Percentiles rank a stretch among this genome's conserved stretches.
Evolutionary conservation across 1,140 invertebrate genomes (phyloP).

Genomic region (Drosophila mauritiana): DNA sequence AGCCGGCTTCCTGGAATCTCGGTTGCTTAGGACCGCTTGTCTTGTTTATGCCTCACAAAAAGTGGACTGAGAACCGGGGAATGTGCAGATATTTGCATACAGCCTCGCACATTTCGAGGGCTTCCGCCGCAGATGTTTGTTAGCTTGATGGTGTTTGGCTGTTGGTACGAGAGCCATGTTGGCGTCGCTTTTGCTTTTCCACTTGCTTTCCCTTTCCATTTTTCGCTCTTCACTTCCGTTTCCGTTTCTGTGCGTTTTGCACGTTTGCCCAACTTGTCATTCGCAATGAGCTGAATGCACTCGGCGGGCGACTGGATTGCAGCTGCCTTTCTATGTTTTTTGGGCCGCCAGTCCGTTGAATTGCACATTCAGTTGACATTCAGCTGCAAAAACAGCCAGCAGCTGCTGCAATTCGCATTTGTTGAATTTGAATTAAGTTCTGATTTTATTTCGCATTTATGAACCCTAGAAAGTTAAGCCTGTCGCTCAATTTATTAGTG

Average conservation of each 20-base stretch:
- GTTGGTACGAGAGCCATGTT: constrained; percentile 67
- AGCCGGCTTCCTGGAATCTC: constrained; percentile 49
- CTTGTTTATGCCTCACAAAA: constrained; percentile 44
- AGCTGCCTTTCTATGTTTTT: constrained; percentile 13
- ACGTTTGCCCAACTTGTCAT: constrained; percentile 75
- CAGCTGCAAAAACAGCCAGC: constrained; percentile 18
- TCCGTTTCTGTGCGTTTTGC: constrained; percentile 68
- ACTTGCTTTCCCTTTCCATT: background rate
- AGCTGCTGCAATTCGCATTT: constrained; percentile 47
- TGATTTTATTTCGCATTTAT: background rate
- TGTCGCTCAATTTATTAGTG: background rate
- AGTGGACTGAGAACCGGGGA: constrained; percentile 3
- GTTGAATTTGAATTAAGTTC: constrained; percentile 26
- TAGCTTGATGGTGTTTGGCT: constrained; percentile 52
- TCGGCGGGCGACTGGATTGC: constrained; percentile 9
- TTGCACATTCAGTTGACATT: constrained; percentile 57
- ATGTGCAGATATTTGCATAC: constrained; percentile 65
- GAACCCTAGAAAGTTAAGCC: background rate
- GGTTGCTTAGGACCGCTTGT: constrained; percentile 39
- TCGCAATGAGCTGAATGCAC: constrained; percentile 51
- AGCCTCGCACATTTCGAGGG: constrained; percentile 30
- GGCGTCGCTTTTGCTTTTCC: constrained; percentile 20
- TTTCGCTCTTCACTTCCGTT: constrained; percentile 23
- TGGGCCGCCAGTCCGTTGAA: constrained; percentile 37
- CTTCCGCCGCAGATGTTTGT: constrained; percentile 63